Percentiles rank a stretch among this genome's conserved stretches.
Conservation (phyloP, 2,888 invertebrate species). For the Lathronympha strigana region DNA sequence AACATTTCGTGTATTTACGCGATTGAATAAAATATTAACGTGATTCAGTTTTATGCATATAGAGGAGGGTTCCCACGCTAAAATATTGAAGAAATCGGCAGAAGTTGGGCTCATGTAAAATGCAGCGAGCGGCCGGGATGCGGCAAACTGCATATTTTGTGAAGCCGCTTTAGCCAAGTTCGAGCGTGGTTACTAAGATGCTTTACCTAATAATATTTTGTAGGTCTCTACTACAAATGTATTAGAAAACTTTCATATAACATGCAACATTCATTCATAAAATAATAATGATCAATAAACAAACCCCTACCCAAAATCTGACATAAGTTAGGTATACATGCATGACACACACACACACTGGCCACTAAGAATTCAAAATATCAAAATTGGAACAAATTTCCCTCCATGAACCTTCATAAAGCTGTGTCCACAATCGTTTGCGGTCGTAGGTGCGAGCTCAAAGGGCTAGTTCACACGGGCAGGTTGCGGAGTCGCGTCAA, state of each 20-base stretch:
- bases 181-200: conserved; percentile 49
- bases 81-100: conserved; percentile 77
- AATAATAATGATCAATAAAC: not conserved
- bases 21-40: conserved; percentile 41
- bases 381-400: conserved; percentile 24
- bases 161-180: conserved; percentile 44
- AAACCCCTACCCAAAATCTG: not conserved
- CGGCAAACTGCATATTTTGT: conserved; percentile 69
- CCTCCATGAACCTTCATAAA: conserved; percentile 54
- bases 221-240: too few species aligned
- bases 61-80: conserved; percentile 62
- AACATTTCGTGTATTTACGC: conserved; percentile 4
- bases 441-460: conserved; percentile 79
- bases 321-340: not conserved
- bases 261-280: not conserved
- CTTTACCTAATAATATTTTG: conserved; percentile 47
- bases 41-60: conserved; percentile 36
- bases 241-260: not conserved
- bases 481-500: conserved; percentile 63
- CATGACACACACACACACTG: not conserved
- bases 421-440: conserved; percentile 73
- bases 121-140: conserved; percentile 64
- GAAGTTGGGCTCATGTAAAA: conserved; percentile 79
- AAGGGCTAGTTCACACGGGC: conserved; percentile 73
- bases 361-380: conserved; percentile 22